Percentiles rank a stretch among this genome's conserved stretches.
Evolutionary conservation across 2,888 invertebrate species (phyloP).

Genomic region (Dicyrtoma fusca): DNA sequence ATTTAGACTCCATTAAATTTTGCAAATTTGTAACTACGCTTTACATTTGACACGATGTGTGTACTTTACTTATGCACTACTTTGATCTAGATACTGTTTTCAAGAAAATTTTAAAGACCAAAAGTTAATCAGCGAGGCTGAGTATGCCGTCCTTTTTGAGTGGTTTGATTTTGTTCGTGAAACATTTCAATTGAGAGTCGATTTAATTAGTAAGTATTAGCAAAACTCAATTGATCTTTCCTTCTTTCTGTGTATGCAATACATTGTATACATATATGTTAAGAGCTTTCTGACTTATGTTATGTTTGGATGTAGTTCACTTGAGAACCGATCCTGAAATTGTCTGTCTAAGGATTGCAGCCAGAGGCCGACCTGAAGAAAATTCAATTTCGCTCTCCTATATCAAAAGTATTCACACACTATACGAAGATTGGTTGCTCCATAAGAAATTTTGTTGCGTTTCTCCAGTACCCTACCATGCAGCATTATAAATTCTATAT

Average conservation of each 20-base stretch:
- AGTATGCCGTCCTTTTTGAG: conserved; percentile 79
- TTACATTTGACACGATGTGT: no score
- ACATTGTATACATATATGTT: no score
- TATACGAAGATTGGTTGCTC: conserved; percentile 68
- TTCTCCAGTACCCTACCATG: background rate
- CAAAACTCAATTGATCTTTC: no score
- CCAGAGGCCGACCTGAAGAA: conserved; percentile 80
- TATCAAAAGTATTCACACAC: conserved; percentile 74
- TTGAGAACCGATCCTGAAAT: conserved; percentile 73
- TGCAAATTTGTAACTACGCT: no score
- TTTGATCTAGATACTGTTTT: conserved; percentile 69
- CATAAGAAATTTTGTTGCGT: conserved; percentile 58
- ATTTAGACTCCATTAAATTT: no score
- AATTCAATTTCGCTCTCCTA: conserved; percentile 78
- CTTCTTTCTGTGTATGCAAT: background rate
- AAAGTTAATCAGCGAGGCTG: conserved; percentile 72
- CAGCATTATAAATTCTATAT: no score
- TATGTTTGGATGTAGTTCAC: conserved; percentile 66
- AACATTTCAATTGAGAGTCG: conserved; percentile 74
- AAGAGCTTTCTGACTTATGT: conserved; percentile 9
- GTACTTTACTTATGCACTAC: no score
- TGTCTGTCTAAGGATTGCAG: conserved; percentile 73
- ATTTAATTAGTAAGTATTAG: conserved; percentile 80
- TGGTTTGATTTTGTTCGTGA: conserved; percentile 82
- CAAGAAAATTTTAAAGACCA: conserved; percentile 72